Percentiles rank a stretch among this genome's conserved stretches.
phyloP scores from a whole-genome alignment of 2,797 vertebrate genomes.

The Pterois miles region DNA sequence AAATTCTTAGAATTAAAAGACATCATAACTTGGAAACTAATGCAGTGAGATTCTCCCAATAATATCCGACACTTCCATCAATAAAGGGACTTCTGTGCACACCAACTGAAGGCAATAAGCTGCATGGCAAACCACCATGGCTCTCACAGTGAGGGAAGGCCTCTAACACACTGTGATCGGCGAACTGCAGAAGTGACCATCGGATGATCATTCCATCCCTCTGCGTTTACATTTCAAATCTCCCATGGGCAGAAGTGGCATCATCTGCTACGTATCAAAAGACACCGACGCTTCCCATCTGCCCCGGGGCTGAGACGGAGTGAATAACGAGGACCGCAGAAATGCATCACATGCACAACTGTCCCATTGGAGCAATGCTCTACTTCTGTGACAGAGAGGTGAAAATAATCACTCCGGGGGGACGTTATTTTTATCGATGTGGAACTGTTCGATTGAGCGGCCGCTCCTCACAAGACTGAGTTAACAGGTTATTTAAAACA shows the following conservation, averaged over 20 bases:
- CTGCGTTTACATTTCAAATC: conserved; percentile 34
- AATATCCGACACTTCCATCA: not conserved
- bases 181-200: conserved; percentile 19
- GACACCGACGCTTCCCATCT: conserved; percentile 45
- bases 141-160: not conserved
- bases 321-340: not conserved
- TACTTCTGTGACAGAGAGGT: conserved; percentile 34
- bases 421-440: conserved; percentile 33
- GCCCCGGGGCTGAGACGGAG: conserved; percentile 2
- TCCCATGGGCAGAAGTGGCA: conserved; percentile 39
- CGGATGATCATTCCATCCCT: conserved; percentile 29
- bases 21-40: not conserved
- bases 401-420: conserved; percentile 39
- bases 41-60: not conserved
- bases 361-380: conserved; percentile 44
- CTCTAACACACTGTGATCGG: not conserved
- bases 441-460: conserved; percentile 32
- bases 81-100: too few species aligned
- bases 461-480: conserved; percentile 14
- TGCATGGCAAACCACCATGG: not conserved
- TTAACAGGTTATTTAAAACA: conserved; percentile 28
- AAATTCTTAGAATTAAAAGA: not conserved
- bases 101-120: not conserved
- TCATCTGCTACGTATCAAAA: conserved; percentile 55
- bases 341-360: not conserved